Base-by-base conservation (phyloP, 2,113 vertebrate genomes). In the Thamnophis sirtalis region DNA sequence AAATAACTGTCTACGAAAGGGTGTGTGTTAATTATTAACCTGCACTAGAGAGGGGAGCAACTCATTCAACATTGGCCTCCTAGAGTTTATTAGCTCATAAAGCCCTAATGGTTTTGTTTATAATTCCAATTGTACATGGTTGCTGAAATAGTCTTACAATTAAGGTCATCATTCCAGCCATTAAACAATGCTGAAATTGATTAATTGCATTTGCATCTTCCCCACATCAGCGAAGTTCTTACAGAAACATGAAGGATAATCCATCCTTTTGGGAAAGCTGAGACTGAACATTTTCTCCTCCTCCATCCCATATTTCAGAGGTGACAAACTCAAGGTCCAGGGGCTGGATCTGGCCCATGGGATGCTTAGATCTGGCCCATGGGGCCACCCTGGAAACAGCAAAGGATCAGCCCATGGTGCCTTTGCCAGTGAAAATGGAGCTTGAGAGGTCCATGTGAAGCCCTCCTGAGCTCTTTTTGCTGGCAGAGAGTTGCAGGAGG, bases 21-120 rank as follows among this genome's bases (percentile, higher is more conserved):
- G 95, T 96, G 96, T 96, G 93, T 88, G 92, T 96, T 97, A 97
- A 97, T 97, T 97, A 93, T 93, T 93, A 96, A 95, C 8, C 63
- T 96, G 93, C 94, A 96, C 93, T 92, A 90, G 93, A 91, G 94
- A 93, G 80, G 7, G 92, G 95, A 94, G 86, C 38, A 87, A 38
- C 63, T 95, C 92, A 89, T 90, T 90, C 84, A 22, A 63, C 21
- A 92, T 95, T 95, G 93, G 91, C 91, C 93, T 96, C 93, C 91
- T 94, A 91, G 91, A 94, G 58, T 93, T 95, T 87, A 87, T 56
- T 84, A 91, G 93, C 87, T 86, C 48, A 80, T 91, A 94, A 93
- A 95, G 68, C 9, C 91, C 92, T 93, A 93, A 0, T 80, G 49
- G 49, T 92, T 13, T 93, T 95, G 3, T 91, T 93, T 93, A 89